Base-by-base conservation (phyloP, 1,140 invertebrate genomes). In the Zaprionus tsacasi region DNA sequence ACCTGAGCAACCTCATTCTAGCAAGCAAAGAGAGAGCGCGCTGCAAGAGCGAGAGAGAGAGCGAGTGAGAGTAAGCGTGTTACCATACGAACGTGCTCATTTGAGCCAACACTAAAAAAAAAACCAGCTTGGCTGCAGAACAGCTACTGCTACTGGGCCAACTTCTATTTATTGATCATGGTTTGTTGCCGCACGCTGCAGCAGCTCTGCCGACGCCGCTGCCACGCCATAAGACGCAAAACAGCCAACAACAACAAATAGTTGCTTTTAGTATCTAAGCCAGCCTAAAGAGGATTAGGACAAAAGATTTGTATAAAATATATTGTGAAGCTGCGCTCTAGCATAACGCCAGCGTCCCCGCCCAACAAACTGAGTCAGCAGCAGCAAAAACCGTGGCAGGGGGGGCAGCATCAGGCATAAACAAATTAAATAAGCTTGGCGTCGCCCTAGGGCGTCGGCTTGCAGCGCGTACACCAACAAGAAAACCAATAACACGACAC, bases 361-460 rank as follows among this genome's bases (percentile, higher is more conserved):
- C 64, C 58, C 63, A 27, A 15, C 69, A 59, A 59, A 58, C 67
- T 70, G 72, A 61, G 35, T 66, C 54, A 57, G 40, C 64, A 48
- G 54, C 27, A 60, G 13, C 38, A 48, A 40, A 25, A 54, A 10
- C 38, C 21, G 40, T 11, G 40, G 21, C 64, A 73, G 10, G 30
- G 43, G 10, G 30, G 43, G 11, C 59, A 66, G 15, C 58, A 69
- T 12, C 55, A 52, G 63, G 40, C 13, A 56, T 78, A 82, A 67
- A 76, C 78, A 78, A 88, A 81, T 89, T 81, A 81, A 45, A 81
- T 85, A 76, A 78, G 52, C 52, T 70, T 81, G 70, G 70, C 79
- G 60, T 68, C 66, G 81, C 82, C 82, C 79, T 73, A 85, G 85
- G 85, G 85, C 85, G 85, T 88, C 85, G 81, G 81, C 85, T 77